These are phyloP conservation scores for Leptinotarsa rubiginosa DNA, from an alignment of 2,888 invertebrate species.

Conservation along the genomic window DNA sequence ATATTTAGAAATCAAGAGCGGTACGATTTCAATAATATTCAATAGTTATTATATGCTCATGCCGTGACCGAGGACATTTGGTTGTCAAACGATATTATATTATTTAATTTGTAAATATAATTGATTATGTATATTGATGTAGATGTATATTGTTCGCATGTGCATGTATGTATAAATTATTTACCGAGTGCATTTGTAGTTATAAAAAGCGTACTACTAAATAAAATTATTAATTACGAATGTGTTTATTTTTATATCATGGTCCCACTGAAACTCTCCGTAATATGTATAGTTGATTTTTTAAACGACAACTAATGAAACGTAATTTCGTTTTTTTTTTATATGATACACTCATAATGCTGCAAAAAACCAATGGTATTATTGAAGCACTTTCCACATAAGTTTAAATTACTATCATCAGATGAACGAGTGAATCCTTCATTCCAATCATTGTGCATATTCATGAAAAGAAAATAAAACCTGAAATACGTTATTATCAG, in stretches of 20 bases:
- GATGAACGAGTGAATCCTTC: too few relatives aligned
- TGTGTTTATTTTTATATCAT: not conserved
- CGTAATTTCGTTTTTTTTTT: too few relatives aligned
- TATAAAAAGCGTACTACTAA: constrained; percentile 40
- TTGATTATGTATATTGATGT: constrained; percentile 46
- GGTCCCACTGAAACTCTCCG: not conserved
- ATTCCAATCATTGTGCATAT: too few relatives aligned
- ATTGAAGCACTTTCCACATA: too few relatives aligned
- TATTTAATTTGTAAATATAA: constrained; percentile 44
- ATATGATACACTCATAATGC: too few relatives aligned
- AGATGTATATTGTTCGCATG: constrained; percentile 44
- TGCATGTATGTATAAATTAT: constrained; percentile 48
- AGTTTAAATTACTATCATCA: too few relatives aligned
- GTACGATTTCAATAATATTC: not conserved
- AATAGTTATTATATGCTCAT: constrained; percentile 19
- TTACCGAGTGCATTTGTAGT: constrained; percentile 43
- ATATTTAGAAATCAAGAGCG: constrained; percentile 20
- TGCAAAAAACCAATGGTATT: too few relatives aligned
- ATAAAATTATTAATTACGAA: constrained; percentile 42
- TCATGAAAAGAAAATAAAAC: too few relatives aligned
- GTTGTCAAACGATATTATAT: constrained; percentile 27
- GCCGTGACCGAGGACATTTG: constrained; percentile 3
- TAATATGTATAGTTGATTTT: not conserved
- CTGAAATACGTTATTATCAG: too few relatives aligned
- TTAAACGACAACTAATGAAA: too few relatives aligned